Evolutionary conservation across 2,888 invertebrate genomes (phyloP), one percentile per base, ranked within the genome.

Genomic region (Nemotelus pantherinus): DNA sequence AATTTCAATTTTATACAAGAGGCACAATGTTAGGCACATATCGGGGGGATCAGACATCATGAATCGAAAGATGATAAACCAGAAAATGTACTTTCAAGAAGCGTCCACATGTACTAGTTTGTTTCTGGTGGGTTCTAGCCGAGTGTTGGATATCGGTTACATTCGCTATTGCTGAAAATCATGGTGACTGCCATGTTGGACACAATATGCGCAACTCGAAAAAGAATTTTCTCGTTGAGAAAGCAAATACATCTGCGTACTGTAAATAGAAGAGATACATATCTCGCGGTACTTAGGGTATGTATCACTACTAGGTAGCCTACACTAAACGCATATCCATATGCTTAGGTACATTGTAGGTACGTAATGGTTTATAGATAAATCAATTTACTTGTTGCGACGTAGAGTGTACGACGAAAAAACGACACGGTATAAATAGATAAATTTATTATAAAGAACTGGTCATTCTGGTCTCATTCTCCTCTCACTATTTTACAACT

Each of bases 391-490:
- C 60, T 74, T 63, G 60, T 50, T 48, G 48, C 63, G 63, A 50
- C 43, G 60, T 50, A 74, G 63, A 48, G 25, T 41, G 70, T 43
- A 70, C 43, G 41, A 47, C 47, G 74, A 57, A 72, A 57, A 72
- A 58, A 72, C 53, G 58, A 44, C 53, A 72, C n/a, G 45, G 72
- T 58, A 74, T 55, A 70, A 70, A 70, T 70, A 70, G 70, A 74
- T 63, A 74, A 60, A 74, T 60, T 74, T 74, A 60, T 72, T 72
- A 60, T 48, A 74, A 50, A 60, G 68, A 78, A 78, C 78, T 78
- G 78, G 78, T 78, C 78, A 77, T 74, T 77, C 78, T 72, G 76
- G 77, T 78, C 67, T 67, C 60, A 74, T 45, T 57, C 67, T 76
- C 70, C 57, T 55, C 76, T 48, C 10, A 65, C 65, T 2, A n/a